Evolutionary conservation across 2,113 vertebrate species (phyloP).

Genomic region (Phalacrocorax aristotelis): DNA sequence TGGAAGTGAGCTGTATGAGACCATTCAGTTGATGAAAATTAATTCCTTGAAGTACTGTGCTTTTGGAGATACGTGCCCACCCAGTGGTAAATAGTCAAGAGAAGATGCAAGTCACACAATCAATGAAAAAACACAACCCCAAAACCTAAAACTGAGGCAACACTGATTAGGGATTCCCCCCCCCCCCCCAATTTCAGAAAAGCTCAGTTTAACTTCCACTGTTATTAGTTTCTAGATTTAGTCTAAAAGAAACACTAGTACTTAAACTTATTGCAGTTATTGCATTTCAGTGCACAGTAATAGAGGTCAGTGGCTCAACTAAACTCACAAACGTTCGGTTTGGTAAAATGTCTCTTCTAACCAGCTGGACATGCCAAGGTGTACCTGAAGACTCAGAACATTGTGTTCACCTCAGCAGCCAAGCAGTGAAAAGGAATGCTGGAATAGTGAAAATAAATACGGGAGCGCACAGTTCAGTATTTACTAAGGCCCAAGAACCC

Average conservation of each 20-base stretch:
- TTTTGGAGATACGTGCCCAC: not conserved
- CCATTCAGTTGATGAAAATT: not conserved
- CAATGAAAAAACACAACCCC: not conserved
- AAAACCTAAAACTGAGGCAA: not conserved
- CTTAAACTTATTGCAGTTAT: slow-evolving; percentile 23
- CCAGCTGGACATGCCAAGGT: not conserved
- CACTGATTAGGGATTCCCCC: not conserved
- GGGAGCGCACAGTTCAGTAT: slow-evolving; percentile 12
- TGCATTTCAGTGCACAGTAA: slow-evolving; percentile 35
- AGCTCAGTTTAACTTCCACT: not conserved
- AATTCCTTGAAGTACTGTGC: slow-evolving; percentile 3
- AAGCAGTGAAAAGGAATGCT: not conserved
- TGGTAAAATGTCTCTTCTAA: not conserved
- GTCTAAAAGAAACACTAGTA: not conserved
- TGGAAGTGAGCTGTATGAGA: not conserved
- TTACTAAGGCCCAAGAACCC: slow-evolving; percentile 30
- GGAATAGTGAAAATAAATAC: not conserved
- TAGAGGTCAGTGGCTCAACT: not conserved
- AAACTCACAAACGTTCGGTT: not conserved
- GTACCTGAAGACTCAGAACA: not conserved
- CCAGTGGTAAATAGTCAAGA: not conserved
- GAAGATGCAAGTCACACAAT: not conserved
- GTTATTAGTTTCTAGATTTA: not conserved
- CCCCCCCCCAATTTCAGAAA: not conserved
- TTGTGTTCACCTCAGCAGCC: not conserved